Conservation (phyloP, 2,113 vertebrate genomes). For the Brienomyrus brachyistius region DNA sequence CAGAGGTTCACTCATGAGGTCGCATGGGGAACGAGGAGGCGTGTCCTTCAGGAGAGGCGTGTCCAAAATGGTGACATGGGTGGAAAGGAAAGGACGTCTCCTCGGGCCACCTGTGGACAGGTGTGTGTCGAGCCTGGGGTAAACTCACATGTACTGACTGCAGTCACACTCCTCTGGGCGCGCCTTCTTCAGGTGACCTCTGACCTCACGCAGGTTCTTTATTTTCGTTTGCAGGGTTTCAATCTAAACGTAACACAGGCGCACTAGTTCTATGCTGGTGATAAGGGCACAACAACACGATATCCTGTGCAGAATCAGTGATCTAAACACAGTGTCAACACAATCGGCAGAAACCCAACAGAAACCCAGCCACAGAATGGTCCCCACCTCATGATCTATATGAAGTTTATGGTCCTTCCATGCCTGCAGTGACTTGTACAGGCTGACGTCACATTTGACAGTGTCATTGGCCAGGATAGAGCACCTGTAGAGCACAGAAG, state of each 20-base stretch:
- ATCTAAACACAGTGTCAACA: neutral
- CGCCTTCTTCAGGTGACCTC: conserved; percentile 87
- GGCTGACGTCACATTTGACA: conserved; percentile 78
- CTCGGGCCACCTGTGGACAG: neutral
- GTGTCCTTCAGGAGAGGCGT: neutral
- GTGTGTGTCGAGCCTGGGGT: neutral
- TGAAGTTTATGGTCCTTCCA: conserved; percentile 98
- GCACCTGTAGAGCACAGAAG: conserved; percentile 63
- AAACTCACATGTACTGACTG: conserved; percentile 52
- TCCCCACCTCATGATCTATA: conserved; percentile 85
- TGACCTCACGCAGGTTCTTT: conserved; percentile 89
- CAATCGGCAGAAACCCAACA: neutral
- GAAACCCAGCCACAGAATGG: neutral
- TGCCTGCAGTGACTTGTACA: conserved; percentile 87
- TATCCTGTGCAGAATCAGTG: neutral
- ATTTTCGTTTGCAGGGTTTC: conserved; percentile 97
- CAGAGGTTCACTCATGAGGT: neutral
- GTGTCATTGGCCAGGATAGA: conserved; percentile 83
- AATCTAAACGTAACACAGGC: conserved; percentile 58
- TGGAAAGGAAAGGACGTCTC: neutral
- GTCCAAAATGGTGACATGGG: neutral
- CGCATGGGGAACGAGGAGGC: neutral
- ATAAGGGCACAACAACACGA: neutral
- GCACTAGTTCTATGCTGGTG: neutral
- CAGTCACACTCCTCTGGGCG: conserved; percentile 88